Evolutionary conservation across 2,797 vertebrate species (phyloP).

Genomic region (Acrocephalus scirpaceus): DNA sequence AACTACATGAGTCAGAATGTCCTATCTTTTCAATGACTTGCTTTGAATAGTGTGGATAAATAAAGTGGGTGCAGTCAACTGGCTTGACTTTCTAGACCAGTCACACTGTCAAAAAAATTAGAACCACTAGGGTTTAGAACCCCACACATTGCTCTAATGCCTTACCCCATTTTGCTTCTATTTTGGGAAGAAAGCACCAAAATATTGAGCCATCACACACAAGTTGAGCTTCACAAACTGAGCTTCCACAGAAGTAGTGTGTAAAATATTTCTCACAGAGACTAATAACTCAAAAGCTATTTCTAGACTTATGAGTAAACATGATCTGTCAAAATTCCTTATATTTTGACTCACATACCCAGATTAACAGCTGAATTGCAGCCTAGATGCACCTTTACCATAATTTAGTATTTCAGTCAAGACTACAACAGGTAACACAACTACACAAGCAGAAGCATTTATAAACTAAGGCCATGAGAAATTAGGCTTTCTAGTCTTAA

Average conservation of each 20-base stretch:
- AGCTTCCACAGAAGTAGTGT: background rate
- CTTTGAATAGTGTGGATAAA: background rate
- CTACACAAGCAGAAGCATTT: background rate
- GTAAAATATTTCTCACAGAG: background rate
- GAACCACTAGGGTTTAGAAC: background rate
- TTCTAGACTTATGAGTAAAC: background rate
- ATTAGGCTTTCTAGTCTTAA: background rate
- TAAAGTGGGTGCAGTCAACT: background rate
- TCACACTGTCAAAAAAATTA: background rate
- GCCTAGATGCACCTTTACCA: background rate
- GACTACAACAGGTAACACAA: background rate
- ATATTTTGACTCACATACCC: background rate
- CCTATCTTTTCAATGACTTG: background rate
- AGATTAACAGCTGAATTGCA: background rate
- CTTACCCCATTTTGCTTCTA: background rate
- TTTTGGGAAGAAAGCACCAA: background rate
- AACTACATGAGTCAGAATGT: background rate
- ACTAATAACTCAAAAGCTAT: background rate
- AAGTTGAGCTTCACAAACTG: background rate
- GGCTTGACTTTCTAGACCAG: background rate
- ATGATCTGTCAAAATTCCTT: background rate
- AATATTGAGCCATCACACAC: background rate
- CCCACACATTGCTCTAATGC: background rate
- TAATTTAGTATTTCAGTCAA: background rate
- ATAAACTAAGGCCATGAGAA: background rate